Base-by-base conservation (phyloP, 2,888 invertebrate species). In the Patella ulyssiponensis region DNA sequence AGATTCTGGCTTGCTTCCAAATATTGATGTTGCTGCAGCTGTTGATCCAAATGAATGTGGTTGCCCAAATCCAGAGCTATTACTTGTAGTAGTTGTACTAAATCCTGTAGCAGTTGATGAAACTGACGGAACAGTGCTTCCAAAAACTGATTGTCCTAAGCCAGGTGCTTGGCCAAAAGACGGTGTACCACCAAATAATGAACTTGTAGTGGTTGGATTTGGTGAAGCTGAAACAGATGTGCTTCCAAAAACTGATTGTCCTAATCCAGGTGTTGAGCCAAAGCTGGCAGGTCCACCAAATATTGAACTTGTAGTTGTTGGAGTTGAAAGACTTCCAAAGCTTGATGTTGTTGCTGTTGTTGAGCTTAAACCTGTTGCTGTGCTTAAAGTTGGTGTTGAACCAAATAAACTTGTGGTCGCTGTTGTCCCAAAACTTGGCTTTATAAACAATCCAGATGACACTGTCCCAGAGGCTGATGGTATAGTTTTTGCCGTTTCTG, bases 381-480 rank as follows among this genome's bases (percentile, higher is more conserved):
- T n/a, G 58, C 74, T 53, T 12, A 73, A 70, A 53, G 72, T 71
- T 33, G 64, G 15, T 15, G 56, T 27, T 20, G 20, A 27, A n/a
- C 33, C 20, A 56, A 72, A 27, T 44, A 56, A 15, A 20, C 54
- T 64, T 33, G 77, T 52, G 17, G 73, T 69, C 58, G 75, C 33
- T 33, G 58, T 27, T 14, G 76, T 53, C 15, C 77, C 75, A 73
- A 79, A 76, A 23, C 27, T 27, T 33, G 74, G 17, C 9, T 27
- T 75, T 14, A 73, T 52, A 51, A 81, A 81, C 76, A 80, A 82
- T 15, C 77, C 58, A 20, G 83, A 20, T 23, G 83, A 20, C 54
- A 80, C 69, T 15, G 81, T 15, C 80, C 79, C 74, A 80, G 77
- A 44, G 80, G 44, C n/a, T 75, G 71, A 44, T 80, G 80, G 12